These are phyloP conservation scores for Bombus confusus DNA, from an alignment of 1,140 invertebrate species.

Conservation along the genomic window DNA sequence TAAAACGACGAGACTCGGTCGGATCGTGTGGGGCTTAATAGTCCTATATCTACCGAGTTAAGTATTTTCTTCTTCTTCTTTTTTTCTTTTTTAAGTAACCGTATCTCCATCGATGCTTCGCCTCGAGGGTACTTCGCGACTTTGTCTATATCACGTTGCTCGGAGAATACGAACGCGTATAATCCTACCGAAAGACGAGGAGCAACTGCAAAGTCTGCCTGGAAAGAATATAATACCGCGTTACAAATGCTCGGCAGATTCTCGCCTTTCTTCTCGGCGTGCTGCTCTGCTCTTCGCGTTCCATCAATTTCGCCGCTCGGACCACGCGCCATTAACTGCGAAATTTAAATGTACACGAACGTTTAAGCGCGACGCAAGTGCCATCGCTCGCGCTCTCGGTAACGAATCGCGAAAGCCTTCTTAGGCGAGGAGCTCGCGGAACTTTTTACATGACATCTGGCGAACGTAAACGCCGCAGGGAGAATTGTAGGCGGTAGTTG, in stretches of 20 bases:
- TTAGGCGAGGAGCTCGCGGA: conserved; percentile 3
- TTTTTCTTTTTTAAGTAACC: background rate
- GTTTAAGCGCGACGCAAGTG: background rate
- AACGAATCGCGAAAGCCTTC: conserved; percentile 12
- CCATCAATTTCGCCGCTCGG: too few relatives aligned
- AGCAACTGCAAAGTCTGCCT: background rate
- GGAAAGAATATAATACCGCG: too few relatives aligned
- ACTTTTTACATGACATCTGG: conserved; percentile 73
- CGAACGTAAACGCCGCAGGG: conserved; percentile 38
- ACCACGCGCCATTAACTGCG: too few relatives aligned
- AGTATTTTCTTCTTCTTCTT: background rate
- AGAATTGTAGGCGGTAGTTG: conserved; percentile 51
- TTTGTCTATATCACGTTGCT: background rate
- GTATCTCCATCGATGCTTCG: background rate
- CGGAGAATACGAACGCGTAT: background rate
- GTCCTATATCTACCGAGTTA: background rate
- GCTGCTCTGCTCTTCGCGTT: too few relatives aligned
- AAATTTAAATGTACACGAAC: background rate
- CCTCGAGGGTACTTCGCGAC: background rate
- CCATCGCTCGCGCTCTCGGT: background rate
- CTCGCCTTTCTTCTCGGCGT: too few relatives aligned
- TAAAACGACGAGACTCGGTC: background rate
- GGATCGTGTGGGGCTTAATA: background rate
- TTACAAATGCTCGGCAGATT: too few relatives aligned
- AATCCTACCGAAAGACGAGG: background rate